A percentile compares a stretch with the other conserved stretches of the same genome.
Conservation (phyloP, 2,797 vertebrate genomes). For the Parotocinclus haroldoi region DNA sequence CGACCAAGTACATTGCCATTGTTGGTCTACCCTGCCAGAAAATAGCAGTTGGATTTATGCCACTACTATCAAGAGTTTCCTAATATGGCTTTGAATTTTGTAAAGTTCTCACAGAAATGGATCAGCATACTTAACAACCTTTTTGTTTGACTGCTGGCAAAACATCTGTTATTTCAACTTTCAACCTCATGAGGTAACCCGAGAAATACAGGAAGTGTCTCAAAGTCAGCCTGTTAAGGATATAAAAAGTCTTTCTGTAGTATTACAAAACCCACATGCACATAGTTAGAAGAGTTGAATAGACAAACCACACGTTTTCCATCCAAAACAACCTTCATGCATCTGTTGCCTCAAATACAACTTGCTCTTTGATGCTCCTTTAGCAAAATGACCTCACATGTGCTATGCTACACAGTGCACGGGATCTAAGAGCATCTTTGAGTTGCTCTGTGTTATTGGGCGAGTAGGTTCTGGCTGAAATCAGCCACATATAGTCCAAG, state of each 20-base stretch:
- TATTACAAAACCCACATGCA: not conserved
- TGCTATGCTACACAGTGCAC: conserved; percentile 1
- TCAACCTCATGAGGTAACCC: not conserved
- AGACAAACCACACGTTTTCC: not conserved
- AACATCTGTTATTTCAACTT: conserved; percentile 21
- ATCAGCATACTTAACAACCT: not conserved
- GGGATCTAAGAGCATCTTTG: conserved; percentile 2
- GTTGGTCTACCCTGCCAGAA: not conserved
- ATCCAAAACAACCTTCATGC: conserved; percentile 3
- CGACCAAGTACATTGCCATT: conserved; percentile 17
- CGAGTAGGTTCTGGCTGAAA: conserved; percentile 48
- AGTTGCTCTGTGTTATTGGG: conserved; percentile 32
- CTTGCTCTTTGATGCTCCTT: not conserved
- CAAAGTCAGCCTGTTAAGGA: not conserved
- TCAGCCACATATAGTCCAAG: conserved; percentile 54
- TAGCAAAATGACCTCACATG: conserved; percentile 13
- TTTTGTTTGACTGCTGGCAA: not conserved
- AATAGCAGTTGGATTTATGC: too few relatives aligned
- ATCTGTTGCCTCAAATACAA: not conserved
- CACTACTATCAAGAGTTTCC: not conserved
- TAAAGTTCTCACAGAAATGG: too few relatives aligned
- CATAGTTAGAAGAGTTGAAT: not conserved
- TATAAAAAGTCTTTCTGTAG: not conserved
- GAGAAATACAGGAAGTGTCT: conserved; percentile 15
- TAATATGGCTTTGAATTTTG: too few relatives aligned